Conservation (phyloP, 2,113 vertebrate species). For the Manacus vitellinus region DNA sequence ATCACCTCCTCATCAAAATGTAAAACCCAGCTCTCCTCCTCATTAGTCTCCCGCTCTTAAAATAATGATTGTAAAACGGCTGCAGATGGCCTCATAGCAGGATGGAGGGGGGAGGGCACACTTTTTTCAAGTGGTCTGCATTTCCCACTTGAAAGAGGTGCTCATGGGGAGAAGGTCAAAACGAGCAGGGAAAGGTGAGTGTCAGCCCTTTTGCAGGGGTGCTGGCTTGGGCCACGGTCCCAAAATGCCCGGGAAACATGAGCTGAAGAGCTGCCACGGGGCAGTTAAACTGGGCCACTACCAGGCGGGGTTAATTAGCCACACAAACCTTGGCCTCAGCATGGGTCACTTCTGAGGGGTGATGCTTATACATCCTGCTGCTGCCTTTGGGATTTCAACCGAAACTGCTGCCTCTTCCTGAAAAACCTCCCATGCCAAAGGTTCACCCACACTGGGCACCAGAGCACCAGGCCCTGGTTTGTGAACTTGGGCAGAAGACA, state of each 20-base stretch:
- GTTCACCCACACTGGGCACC: not conserved
- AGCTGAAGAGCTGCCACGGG: not conserved
- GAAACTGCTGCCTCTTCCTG: not conserved
- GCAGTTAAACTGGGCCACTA: not conserved
- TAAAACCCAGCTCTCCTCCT: conserved; percentile 28
- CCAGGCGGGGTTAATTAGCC: not conserved
- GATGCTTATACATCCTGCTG: not conserved
- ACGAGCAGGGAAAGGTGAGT: fast-evolving
- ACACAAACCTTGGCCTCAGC: fast-evolving
- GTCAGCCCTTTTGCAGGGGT: not conserved
- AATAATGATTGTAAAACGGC: not conserved
- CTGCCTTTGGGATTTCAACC: not conserved
- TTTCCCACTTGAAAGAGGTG: not conserved
- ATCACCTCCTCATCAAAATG: conserved; percentile 37
- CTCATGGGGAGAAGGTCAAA: not conserved
- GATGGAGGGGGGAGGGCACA: not conserved
- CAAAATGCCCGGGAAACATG: not conserved
- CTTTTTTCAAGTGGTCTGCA: not conserved
- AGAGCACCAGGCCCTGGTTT: not conserved
- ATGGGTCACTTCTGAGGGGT: not conserved
- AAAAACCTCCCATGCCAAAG: not conserved
- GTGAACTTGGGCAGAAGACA: too few relatives aligned
- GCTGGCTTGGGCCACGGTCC: not conserved
- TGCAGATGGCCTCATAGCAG: not conserved
- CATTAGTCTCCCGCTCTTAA: conserved; percentile 36